A percentile compares a stretch with the other conserved stretches of the same genome.
Evolutionary conservation across 2,797 vertebrate species (phyloP).

Genomic region (Oreochromis mossambicus): DNA sequence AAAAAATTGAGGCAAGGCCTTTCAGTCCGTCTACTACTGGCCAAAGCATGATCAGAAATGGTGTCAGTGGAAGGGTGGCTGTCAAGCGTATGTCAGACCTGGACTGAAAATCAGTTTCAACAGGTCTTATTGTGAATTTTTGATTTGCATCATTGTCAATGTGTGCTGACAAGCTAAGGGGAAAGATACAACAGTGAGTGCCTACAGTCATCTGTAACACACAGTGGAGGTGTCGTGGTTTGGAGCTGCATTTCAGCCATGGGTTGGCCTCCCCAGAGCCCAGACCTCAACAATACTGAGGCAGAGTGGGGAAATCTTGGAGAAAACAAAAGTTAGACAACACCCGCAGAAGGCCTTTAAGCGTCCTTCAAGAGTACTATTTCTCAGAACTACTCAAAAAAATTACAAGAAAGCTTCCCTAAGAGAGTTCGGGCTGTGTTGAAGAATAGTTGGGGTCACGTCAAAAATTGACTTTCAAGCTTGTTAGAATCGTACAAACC

Average conservation of each 20-base stretch:
- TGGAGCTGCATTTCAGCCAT: background rate
- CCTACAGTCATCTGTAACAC: background rate
- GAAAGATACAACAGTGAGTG: background rate
- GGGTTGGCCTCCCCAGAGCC: background rate
- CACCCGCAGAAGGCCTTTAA: background rate
- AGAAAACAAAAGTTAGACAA: background rate
- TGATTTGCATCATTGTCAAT: background rate
- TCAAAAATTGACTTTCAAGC: background rate
- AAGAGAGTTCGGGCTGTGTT: background rate
- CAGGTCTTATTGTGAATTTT: background rate
- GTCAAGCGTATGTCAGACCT: background rate
- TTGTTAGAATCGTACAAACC: background rate
- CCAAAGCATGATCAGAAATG: background rate
- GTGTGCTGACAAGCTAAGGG: background rate
- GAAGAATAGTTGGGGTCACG: background rate
- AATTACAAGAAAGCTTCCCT: background rate
- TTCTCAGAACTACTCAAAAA: background rate
- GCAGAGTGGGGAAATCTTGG: background rate
- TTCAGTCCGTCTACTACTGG: accelerated
- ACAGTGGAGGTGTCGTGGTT: background rate
- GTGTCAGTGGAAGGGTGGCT: background rate
- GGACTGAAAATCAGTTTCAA: background rate
- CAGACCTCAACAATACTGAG: background rate
- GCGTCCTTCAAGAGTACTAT: background rate
- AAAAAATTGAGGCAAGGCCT: background rate